A percentile compares a stretch with the other conserved stretches of the same genome.
phyloP scores from a whole-genome alignment of 2,113 vertebrate genomes.

The Panthera uncia region DNA sequence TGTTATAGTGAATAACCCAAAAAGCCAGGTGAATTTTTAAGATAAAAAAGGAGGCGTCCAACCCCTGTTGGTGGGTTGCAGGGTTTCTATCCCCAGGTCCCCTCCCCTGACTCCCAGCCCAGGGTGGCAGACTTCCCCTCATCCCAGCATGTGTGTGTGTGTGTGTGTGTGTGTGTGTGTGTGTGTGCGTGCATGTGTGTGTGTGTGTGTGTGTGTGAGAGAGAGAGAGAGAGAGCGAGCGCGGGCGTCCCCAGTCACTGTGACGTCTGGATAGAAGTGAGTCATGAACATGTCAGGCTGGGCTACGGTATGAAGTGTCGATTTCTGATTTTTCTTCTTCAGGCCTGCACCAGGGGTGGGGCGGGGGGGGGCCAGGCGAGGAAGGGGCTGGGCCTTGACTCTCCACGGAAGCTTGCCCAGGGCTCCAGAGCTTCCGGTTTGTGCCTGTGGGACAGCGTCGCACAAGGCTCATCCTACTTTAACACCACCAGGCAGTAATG shows the following conservation, averaged over 20 bases:
- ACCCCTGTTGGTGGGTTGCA: neutral
- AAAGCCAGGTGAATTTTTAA: neutral
- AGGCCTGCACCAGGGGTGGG: neutral
- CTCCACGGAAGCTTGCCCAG: neutral
- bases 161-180: accelerated
- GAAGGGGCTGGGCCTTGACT: neutral
- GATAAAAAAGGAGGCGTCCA: neutral
- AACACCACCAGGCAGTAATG: accelerated
- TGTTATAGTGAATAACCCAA: neutral
- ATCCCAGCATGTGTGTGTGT: neutral
- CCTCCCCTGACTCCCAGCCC: neutral
- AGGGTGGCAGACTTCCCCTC: neutral
- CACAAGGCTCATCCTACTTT: neutral
- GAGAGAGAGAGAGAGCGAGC: no score
- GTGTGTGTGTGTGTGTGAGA: accelerated
- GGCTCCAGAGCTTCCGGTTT: neutral
- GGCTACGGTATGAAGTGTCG: neutral
- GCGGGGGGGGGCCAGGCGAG: accelerated
- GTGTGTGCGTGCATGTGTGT: no score
- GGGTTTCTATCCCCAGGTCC: neutral
- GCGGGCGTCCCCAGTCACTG: neutral
- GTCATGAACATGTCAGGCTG: neutral
- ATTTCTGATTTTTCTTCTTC: neutral
- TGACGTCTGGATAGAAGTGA: neutral
- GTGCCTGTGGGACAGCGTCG: neutral